These are phyloP conservation scores for Tupaia tana DNA, from an alignment of 2,113 vertebrate species.

Conservation along the genomic window DNA sequence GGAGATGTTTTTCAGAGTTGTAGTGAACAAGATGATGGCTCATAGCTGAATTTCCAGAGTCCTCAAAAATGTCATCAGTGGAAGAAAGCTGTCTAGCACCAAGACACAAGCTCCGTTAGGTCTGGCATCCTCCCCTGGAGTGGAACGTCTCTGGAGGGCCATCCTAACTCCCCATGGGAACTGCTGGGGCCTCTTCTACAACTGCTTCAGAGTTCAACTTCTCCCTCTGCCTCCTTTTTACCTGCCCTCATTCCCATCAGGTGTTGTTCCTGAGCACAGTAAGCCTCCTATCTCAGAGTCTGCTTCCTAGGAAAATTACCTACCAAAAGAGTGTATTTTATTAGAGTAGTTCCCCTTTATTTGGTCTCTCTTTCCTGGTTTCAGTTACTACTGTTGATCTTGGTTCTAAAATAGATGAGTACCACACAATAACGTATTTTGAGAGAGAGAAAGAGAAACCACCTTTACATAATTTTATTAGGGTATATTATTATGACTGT, in stretches of 20 bases:
- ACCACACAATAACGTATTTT: no score
- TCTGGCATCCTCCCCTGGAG: not conserved
- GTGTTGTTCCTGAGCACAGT: not conserved
- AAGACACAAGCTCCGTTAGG: not conserved
- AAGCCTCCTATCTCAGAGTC: not conserved
- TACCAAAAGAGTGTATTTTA: not conserved
- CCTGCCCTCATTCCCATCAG: not conserved
- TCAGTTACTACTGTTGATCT: no score
- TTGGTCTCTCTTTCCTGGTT: no score
- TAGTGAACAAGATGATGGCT: not conserved
- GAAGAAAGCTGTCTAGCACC: not conserved
- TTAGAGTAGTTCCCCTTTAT: not conserved
- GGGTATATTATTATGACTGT: no score
- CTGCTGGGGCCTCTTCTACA: not conserved
- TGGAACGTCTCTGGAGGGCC: not conserved
- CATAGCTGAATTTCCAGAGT: not conserved
- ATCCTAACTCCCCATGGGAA: not conserved
- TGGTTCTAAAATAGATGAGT: no score
- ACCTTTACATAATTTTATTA: no score
- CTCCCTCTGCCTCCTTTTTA: not conserved
- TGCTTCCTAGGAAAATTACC: not conserved
- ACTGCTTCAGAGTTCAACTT: not conserved
- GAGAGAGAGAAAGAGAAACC: no score
- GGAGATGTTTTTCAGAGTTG: not conserved
- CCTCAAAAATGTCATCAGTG: not conserved